Conservation (phyloP, 2,113 vertebrate species). For the Oreamnos americanus region DNA sequence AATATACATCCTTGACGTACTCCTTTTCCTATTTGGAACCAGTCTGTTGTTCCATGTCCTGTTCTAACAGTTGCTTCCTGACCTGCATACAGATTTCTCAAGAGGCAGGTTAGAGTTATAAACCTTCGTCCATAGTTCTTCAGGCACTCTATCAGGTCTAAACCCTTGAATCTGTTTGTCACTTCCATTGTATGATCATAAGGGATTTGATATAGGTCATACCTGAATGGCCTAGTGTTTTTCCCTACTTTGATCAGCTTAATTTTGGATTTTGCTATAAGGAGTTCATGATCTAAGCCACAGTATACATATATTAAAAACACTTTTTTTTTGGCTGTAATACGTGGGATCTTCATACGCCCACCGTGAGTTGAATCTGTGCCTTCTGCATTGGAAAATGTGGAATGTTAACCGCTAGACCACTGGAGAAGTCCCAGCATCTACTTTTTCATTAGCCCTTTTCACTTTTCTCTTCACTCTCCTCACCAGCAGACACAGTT, state of each 20-base stretch:
- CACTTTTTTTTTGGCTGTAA: background rate
- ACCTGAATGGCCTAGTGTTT: background rate
- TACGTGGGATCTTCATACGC: background rate
- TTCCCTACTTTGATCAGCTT: background rate
- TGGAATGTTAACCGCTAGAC: background rate
- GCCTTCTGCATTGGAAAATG: background rate
- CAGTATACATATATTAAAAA: background rate
- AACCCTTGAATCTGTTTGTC: background rate
- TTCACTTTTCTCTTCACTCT: background rate
- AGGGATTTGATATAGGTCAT: background rate
- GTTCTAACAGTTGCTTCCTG: too few species aligned
- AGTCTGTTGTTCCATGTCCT: too few species aligned
- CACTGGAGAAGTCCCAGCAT: background rate
- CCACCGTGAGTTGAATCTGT: accelerated
- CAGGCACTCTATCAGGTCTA: background rate
- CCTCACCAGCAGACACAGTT: background rate
- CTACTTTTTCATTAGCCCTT: background rate
- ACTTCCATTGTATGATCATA: background rate
- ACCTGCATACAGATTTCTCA: too few species aligned
- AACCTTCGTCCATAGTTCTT: background rate
- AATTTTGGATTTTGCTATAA: background rate
- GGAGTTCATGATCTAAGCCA: background rate
- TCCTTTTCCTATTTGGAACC: too few species aligned
- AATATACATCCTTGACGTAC: too few species aligned
- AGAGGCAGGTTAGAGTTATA: background rate